Conservation (phyloP, 1,140 invertebrate genomes). For the Orius insidiosus region DNA sequence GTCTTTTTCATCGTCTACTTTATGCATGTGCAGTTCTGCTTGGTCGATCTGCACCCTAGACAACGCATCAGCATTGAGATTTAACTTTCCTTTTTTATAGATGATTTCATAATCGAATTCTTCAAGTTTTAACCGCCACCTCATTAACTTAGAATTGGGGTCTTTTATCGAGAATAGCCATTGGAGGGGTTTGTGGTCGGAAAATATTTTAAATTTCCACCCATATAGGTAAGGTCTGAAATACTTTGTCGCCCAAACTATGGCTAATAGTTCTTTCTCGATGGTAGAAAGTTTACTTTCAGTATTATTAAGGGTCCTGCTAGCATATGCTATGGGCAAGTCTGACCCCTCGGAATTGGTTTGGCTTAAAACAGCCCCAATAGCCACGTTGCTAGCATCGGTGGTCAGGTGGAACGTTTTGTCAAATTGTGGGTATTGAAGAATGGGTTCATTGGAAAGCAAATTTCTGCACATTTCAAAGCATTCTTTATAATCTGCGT, state of each 20-base stretch:
- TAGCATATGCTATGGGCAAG: constrained; percentile 22
- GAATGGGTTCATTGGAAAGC: constrained; percentile 23
- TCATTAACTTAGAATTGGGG: neutral
- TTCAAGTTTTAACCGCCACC: constrained; percentile 1
- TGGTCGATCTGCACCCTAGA: neutral
- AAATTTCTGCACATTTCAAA: constrained; percentile 26
- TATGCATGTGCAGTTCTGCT: neutral
- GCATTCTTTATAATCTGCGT: constrained; percentile 16
- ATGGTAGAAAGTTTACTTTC: constrained; percentile 22
- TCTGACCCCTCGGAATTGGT: constrained; percentile 19
- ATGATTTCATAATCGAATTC: constrained; percentile 7
- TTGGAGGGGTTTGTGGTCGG: constrained; percentile 1
- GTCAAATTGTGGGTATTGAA: constrained; percentile 21
- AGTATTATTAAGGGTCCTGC: constrained; percentile 18
- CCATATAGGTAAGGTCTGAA: constrained; percentile 17
- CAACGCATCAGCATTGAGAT: constrained; percentile 2
- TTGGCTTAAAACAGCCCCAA: constrained; percentile 21
- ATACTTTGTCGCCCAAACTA: constrained; percentile 26
- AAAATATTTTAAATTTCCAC: constrained; percentile 1
- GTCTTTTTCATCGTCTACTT: neutral
- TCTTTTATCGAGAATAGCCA: constrained; percentile 2
- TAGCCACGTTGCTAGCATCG: constrained; percentile 11
- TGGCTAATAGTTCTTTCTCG: constrained; percentile 27
- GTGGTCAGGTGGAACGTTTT: constrained; percentile 21
- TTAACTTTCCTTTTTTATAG: constrained; percentile 8